phyloP scores from a whole-genome alignment of 2,797 vertebrate genomes.

The Cyprinodon diabolis region DNA sequence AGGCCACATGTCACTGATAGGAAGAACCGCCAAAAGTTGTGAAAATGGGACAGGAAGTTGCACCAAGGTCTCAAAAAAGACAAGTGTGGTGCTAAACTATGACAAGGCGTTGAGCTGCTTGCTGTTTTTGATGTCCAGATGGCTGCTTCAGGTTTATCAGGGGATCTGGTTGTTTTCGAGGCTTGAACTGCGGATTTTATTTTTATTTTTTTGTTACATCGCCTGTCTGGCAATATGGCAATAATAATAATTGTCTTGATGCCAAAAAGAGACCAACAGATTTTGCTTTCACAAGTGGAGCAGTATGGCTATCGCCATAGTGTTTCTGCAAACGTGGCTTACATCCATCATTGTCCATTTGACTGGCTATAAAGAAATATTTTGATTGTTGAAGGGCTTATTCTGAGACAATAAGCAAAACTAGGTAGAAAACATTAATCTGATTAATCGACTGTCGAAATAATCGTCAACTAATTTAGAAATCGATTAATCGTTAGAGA shows the following conservation, averaged over 20 bases:
- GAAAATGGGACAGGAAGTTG: slow-evolving; percentile 85
- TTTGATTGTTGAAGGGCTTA: not conserved
- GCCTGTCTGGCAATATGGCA: no score
- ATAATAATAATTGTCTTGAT: no score
- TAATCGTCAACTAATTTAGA: no score
- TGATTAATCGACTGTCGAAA: no score
- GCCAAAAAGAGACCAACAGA: no score
- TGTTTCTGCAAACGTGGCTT: not conserved
- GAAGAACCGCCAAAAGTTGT: slow-evolving; percentile 73
- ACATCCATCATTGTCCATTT: no score
- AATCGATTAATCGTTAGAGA: no score
- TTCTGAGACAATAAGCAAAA: not conserved
- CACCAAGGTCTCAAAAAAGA: slow-evolving; percentile 65
- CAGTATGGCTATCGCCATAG: no score
- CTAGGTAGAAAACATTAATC: no score
- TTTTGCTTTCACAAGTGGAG: no score
- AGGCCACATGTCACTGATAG: slow-evolving; percentile 76
- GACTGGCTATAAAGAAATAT: not conserved
- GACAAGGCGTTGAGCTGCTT: slow-evolving; percentile 15
- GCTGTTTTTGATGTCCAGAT: slow-evolving; percentile 10
- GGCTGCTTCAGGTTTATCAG: slow-evolving; percentile 10
- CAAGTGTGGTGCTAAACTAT: slow-evolving; percentile 42
- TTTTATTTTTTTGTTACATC: no score
- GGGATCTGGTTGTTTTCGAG: slow-evolving; percentile 13
- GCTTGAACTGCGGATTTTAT: not conserved